A percentile compares a stretch with the other conserved stretches of the same genome.
These are phyloP conservation scores for Drosophila austrosaltans DNA, from an alignment of 2,888 invertebrate genomes.

Conservation along the genomic window DNA sequence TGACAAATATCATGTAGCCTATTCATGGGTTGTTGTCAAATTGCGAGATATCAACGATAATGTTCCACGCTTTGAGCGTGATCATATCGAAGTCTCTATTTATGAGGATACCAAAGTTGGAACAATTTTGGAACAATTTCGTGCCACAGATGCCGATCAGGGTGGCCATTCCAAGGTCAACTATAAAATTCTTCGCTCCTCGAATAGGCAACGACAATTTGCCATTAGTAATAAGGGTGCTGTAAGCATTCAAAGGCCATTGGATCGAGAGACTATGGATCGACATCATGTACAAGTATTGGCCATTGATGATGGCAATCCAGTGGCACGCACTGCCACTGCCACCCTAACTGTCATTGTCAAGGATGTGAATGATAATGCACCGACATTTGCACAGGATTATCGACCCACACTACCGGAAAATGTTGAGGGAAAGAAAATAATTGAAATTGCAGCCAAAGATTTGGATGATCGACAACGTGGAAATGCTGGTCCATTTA, in stretches of 20 bases:
- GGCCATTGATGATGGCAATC: slow-evolving; percentile 95
- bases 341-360: slow-evolving; percentile 96
- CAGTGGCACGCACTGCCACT: slow-evolving; percentile 93
- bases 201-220: slow-evolving; percentile 96
- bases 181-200: slow-evolving; percentile 94
- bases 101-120: slow-evolving; percentile 96
- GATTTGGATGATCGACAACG: slow-evolving; percentile 96
- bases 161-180: slow-evolving; percentile 94
- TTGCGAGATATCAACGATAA: slow-evolving; percentile 98
- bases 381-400: slow-evolving; percentile 94
- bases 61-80: slow-evolving; percentile 95
- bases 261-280: slow-evolving; percentile 96
- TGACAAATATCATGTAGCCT: slow-evolving; percentile 98
- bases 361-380: slow-evolving; percentile 97
- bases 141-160: slow-evolving; percentile 97
- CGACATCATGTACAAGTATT: slow-evolving; percentile 97
- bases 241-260: slow-evolving; percentile 94
- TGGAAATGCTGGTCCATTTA: slow-evolving; percentile 97
- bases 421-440: slow-evolving; percentile 94
- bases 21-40: slow-evolving; percentile 96
- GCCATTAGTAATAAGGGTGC: slow-evolving; percentile 96
- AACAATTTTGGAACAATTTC: slow-evolving; percentile 94
- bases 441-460: slow-evolving; percentile 94
- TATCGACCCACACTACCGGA: slow-evolving; percentile 95
- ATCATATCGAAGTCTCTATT: slow-evolving; percentile 95